Evolutionary conservation across 2,113 vertebrate genomes (phyloP), one percentile per base, ranked within the genome.

Genomic region (Nannospalax galili): DNA sequence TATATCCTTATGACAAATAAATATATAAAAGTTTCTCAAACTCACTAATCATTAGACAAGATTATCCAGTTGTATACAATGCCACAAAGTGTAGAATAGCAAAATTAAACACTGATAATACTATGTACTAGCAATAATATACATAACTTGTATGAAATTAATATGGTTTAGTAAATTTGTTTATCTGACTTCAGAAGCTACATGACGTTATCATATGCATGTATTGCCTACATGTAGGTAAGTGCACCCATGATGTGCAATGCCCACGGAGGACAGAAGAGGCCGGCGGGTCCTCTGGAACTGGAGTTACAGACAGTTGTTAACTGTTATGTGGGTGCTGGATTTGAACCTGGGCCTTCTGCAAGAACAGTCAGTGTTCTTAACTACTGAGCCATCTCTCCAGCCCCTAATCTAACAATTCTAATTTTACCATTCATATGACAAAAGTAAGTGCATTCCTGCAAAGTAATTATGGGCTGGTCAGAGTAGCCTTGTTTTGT

Each of bases 61-160:
- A 62, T n/a, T n/a, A n/a, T 3, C 72, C 17, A 88, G 30, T 85
- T 30, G 69, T 7, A 74, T 60, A 72, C 17, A 45, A 78, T 4
- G 87, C 60, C 16, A 70, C 12, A 94, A 20, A 1, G 92, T 12
- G 3, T 30, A 87, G 17, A 91, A 52, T 86, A 69, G 35, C 28
- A 40, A 92, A 94, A 75, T 64, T 70, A 95, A 80, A 56, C 10
- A 87, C 9, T 58, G 64, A 82, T 84, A 84, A 56, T 73, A 74
- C 12, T 64, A 94, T 94, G 17, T 26, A 58, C 1, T 85, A 30
- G 3, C 8, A 85, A 91, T 48, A 88, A 60, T 72, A 85, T 88
- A 74, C 45, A 65, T 17, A 92, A 32, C 4, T 35, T 89, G 82
- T 15, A 82, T 37, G 75, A 79, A 82, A 40, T 82, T 14, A 58